Evolutionary conservation across 2,113 vertebrate species (phyloP).

Genomic region (Psilopogon haemacephalus): DNA sequence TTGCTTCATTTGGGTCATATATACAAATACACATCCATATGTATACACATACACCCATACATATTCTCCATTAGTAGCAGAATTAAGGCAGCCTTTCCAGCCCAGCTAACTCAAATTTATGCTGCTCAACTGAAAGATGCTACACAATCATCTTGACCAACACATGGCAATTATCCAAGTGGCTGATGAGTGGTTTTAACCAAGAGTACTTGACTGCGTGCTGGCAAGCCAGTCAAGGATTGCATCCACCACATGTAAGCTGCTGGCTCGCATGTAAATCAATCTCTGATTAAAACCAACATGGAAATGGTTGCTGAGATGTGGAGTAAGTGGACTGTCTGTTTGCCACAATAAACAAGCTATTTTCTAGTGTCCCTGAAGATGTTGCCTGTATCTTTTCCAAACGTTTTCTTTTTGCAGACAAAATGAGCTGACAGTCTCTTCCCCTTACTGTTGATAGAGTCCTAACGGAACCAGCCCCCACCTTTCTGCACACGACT

Average conservation of each 20-base stretch:
- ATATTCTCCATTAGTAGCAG: not conserved
- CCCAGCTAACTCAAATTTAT: not conserved
- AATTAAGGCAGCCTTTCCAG: not conserved
- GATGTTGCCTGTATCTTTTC: not conserved
- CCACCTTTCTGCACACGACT: slow-evolving; percentile 7
- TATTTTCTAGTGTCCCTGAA: not conserved
- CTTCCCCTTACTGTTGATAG: slow-evolving; percentile 12
- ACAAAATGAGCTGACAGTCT: not conserved
- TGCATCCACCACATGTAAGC: not conserved
- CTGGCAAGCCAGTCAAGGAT: not conserved
- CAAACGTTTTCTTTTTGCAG: not conserved
- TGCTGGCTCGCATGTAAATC: not conserved
- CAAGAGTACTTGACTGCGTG: not conserved
- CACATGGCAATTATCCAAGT: not conserved
- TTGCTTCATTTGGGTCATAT: not conserved
- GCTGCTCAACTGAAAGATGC: not conserved
- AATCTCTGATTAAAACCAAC: not conserved
- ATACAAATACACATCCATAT: fast-evolving
- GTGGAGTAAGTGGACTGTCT: not conserved
- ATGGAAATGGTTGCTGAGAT: not conserved
- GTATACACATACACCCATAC: fast-evolving
- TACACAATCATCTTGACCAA: not conserved
- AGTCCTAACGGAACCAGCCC: slow-evolving; percentile 14
- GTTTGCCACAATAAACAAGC: not conserved
- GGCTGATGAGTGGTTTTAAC: not conserved